Evolutionary conservation across 2,797 vertebrate genomes (phyloP), one percentile per base, ranked within the genome.

Genomic region (Oreochromis grahami): DNA sequence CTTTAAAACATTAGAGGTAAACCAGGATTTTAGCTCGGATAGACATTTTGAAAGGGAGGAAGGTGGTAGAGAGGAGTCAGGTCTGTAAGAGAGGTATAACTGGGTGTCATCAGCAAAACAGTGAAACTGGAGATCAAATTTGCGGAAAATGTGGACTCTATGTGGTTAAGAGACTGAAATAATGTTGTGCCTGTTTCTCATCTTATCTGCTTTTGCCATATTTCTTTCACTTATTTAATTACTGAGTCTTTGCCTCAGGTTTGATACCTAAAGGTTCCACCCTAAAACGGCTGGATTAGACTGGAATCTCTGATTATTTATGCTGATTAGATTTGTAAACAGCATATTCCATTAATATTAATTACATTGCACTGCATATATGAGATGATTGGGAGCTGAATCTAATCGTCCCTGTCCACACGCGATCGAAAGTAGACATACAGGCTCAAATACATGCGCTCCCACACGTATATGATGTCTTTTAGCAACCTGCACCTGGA

Each of bases 321-420:
- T 3, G 0, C 17, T 60, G 56, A 60, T 60, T 34, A 34, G 32
- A 60, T 60, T 60, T 34, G 56, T 34, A 60, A 60, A 60, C 29
- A 60, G 32, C 32, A 60, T 34, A 12, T 34, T 60, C 9, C 56
- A 34, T 60, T 11, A 60, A 60, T 60, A 60, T 60, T 60, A 60
- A 60, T 60, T 60, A 34, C 5, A 9, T 0, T 5, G 48, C 1
- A 1, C 56, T 60, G 0, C 32, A 60, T 60, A 4, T 34, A 34
- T 60, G 17, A 60, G 29, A 60, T 1, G 17, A 34, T 34, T 34
- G 13, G 52, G 2, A 60, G 29, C 32, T 60, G 29, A 60, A 60
- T n/a, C 9, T 12, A 60, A 60, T 60, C 0, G 9, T 60, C 3
- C 56, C 15, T 60, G 29, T 34, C 9, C 5, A 2, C 17, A 15